phyloP scores from a whole-genome alignment of 2,797 vertebrate genomes.

The Momotus momota region DNA sequence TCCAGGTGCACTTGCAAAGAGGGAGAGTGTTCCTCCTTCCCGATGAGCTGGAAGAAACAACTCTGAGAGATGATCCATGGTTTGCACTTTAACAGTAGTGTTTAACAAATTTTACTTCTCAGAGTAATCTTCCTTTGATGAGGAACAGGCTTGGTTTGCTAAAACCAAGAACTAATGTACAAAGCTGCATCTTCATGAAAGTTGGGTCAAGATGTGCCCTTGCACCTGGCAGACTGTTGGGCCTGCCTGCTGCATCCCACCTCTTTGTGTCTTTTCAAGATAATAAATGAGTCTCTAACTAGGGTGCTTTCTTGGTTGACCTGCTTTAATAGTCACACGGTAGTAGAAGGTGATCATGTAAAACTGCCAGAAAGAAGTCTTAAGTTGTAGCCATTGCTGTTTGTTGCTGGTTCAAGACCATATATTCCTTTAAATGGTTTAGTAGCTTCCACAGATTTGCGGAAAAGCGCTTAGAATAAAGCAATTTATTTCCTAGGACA shows the following conservation, averaged over 20 bases:
- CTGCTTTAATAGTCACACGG: background rate
- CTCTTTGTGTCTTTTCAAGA: background rate
- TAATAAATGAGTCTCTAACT: background rate
- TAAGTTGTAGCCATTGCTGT: background rate
- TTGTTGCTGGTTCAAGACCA: background rate
- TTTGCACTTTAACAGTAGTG: background rate
- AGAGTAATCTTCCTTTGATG: background rate
- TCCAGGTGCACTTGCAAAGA: background rate
- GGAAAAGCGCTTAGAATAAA: constrained; percentile 29
- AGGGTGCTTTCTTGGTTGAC: background rate
- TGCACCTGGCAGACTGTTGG: background rate
- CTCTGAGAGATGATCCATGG: background rate
- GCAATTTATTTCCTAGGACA: constrained; percentile 35
- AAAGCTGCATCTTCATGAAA: background rate
- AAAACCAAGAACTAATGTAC: background rate
- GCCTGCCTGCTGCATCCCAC: background rate
- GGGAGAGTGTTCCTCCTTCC: background rate
- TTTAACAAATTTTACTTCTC: background rate
- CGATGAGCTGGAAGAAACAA: background rate
- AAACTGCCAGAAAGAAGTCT: background rate
- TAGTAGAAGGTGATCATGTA: background rate
- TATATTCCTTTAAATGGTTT: constrained; percentile 22
- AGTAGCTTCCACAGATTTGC: background rate
- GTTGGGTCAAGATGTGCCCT: background rate
- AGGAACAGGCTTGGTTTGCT: background rate